Evolutionary conservation across 2,797 vertebrate species (phyloP).

Genomic region (Sparus aurata): DNA sequence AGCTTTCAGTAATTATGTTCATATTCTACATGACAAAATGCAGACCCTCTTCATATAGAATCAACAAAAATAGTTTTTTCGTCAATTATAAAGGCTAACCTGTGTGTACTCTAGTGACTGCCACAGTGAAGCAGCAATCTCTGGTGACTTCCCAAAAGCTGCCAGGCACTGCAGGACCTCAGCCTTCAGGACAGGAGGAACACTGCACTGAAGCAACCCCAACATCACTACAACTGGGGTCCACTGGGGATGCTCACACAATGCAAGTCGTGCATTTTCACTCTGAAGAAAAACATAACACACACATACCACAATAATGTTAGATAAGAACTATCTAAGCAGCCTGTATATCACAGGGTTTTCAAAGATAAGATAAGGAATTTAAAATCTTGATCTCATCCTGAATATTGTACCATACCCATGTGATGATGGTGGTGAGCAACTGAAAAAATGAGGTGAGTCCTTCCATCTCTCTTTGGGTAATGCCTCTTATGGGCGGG

Average conservation of each 20-base stretch:
- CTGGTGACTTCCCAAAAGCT: slow-evolving; percentile 98
- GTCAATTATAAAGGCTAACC: slow-evolving; percentile 75
- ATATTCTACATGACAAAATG: background rate
- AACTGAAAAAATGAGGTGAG: slow-evolving; percentile 94
- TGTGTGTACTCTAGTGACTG: slow-evolving; percentile 98
- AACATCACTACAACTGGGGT: slow-evolving; percentile 95
- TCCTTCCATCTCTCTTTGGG: slow-evolving; percentile 96
- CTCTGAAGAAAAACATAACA: slow-evolving; percentile 83
- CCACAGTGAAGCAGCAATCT: slow-evolving; percentile 97
- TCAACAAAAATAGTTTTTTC: too few relatives aligned
- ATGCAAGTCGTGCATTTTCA: slow-evolving; percentile 96
- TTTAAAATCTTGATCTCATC: background rate
- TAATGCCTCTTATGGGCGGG: slow-evolving; percentile 94
- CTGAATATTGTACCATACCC: slow-evolving; percentile 83
- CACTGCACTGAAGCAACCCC: slow-evolving; percentile 95
- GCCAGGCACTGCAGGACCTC: slow-evolving; percentile 92
- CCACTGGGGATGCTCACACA: slow-evolving; percentile 99
- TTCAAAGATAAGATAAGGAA: background rate
- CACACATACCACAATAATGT: background rate
- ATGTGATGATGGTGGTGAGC: slow-evolving; percentile 93
- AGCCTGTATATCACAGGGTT: background rate
- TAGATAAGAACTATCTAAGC: background rate
- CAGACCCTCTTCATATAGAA: background rate
- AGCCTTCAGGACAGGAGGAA: slow-evolving; percentile 93
- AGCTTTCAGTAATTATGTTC: background rate